Conservation (phyloP, 2,888 invertebrate genomes). For the Nomada flava region DNA sequence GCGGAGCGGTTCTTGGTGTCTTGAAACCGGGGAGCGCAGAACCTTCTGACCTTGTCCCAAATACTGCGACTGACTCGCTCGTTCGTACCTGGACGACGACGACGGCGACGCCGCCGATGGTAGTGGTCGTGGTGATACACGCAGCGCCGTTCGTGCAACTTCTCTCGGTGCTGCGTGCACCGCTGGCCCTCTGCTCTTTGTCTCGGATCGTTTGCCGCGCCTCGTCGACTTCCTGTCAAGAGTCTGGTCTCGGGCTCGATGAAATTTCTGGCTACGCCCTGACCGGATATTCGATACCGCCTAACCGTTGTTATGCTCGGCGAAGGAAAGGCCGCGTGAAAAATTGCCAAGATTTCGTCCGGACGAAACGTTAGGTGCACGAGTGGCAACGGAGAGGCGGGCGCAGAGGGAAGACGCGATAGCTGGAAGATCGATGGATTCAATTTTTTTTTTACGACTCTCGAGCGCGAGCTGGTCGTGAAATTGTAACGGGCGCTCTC, state of each 20-base stretch:
- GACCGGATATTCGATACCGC: no score
- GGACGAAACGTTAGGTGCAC: slow-evolving; percentile 18
- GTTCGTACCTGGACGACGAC: slow-evolving; percentile 46
- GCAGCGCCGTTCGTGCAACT: slow-evolving; percentile 7
- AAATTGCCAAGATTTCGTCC: neutral
- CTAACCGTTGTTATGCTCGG: no score
- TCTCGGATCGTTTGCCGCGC: slow-evolving; percentile 57
- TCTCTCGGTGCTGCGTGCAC: slow-evolving; percentile 28
- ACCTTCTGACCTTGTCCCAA: slow-evolving; percentile 85
- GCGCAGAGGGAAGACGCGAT: slow-evolving; percentile 34
- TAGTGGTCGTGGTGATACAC: slow-evolving; percentile 42
- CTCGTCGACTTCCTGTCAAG: slow-evolving; percentile 63
- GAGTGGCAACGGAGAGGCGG: slow-evolving; percentile 10
- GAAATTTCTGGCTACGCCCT: slow-evolving; percentile 6
- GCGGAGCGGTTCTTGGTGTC: slow-evolving; percentile 70
- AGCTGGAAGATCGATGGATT: slow-evolving; percentile 74
- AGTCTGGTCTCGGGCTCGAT: slow-evolving; percentile 18
- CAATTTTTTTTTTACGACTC: slow-evolving; percentile 77
- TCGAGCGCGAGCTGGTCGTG: slow-evolving; percentile 69
- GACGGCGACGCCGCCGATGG: slow-evolving; percentile 12
- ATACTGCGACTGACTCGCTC: slow-evolving; percentile 80
- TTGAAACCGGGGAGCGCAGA: slow-evolving; percentile 79
- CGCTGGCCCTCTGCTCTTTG: slow-evolving; percentile 55
- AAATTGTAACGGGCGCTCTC: slow-evolving; percentile 75
- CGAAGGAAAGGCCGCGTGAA: neutral